Conservation (phyloP, 1,140 invertebrate species). For the Listronotus oregonensis region DNA sequence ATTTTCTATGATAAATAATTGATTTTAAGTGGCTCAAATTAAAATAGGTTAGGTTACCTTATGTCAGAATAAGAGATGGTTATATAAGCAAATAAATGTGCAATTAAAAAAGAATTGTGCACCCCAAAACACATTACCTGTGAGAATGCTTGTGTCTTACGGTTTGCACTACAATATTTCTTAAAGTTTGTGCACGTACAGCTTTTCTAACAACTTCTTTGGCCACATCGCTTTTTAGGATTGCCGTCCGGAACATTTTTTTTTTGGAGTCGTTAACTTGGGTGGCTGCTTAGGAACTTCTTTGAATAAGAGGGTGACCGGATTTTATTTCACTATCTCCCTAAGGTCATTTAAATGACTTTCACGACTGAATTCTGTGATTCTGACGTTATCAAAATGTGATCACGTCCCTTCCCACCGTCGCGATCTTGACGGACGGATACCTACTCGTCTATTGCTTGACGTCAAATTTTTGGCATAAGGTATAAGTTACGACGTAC, state of each 20-base stretch:
- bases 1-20: too few relatives aligned
- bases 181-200: conserved; percentile 61
- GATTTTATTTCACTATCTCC: conserved; percentile 36
- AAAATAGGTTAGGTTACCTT: conserved; percentile 2
- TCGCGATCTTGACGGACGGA: too few relatives aligned
- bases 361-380: conserved; percentile 35
- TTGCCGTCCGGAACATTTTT: conserved; percentile 67
- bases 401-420: not conserved
- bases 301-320: conserved; percentile 39
- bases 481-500: too few relatives aligned
- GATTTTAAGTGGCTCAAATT: not conserved
- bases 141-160: conserved; percentile 65
- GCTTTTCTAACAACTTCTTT: conserved; percentile 64
- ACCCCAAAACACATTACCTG: conserved; percentile 56
- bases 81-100: conserved; percentile 26
- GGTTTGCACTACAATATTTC: conserved; percentile 65
- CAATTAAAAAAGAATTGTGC: conserved; percentile 6
- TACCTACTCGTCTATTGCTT: too few relatives aligned
- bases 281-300: conserved; percentile 12
- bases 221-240: conserved; percentile 67
- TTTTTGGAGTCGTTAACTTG: conserved; percentile 14
- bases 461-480: too few relatives aligned
- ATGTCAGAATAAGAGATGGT: conserved; percentile 14
- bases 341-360: conserved; percentile 53
- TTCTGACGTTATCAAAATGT: conserved; percentile 26